Conservation (phyloP, 2,888 invertebrate species). For the Drosophila lacicola region DNA sequence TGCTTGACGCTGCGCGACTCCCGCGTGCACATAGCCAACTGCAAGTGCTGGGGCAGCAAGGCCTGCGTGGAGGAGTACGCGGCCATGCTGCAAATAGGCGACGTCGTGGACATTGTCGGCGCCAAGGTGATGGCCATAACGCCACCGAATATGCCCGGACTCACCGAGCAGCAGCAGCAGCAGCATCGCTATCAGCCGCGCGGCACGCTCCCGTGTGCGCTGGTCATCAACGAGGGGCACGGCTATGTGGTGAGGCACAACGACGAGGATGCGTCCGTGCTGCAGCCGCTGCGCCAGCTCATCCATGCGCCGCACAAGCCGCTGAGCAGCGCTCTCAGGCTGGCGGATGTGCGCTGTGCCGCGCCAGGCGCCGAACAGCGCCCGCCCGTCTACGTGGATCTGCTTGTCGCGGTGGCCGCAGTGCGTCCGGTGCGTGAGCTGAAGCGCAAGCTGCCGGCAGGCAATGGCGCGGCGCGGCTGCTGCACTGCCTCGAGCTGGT, state of each 20-base stretch:
- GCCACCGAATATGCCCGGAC: constrained; percentile 82
- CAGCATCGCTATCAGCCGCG: constrained; percentile 87
- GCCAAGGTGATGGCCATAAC: constrained; percentile 87
- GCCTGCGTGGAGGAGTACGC: constrained; percentile 88
- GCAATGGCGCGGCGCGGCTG: constrained; percentile 13
- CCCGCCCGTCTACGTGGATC: constrained; percentile 86
- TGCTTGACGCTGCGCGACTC: constrained; percentile 92
- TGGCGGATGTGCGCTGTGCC: constrained; percentile 74
- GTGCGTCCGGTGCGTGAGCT: constrained; percentile 88
- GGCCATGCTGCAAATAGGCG: constrained; percentile 89
- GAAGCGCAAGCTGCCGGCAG: constrained; percentile 77
- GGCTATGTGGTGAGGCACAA: constrained; percentile 88
- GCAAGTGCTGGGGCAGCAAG: constrained; percentile 90
- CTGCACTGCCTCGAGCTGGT: constrained; percentile 88
- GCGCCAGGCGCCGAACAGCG: constrained; percentile 26
- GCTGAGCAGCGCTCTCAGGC: constrained; percentile 64
- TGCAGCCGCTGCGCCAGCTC: constrained; percentile 86
- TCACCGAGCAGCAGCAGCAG: constrained; percentile 43
- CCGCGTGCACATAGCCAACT: constrained; percentile 89
- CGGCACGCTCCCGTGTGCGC: constrained; percentile 88
- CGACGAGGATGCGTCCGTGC: constrained; percentile 70
- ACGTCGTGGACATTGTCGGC: constrained; percentile 89
- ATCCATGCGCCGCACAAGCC: constrained; percentile 89
- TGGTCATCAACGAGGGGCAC: constrained; percentile 89
- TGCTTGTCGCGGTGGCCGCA: constrained; percentile 89